These are phyloP conservation scores for Hylaeus volcanicus DNA, from an alignment of 1,140 invertebrate species.

Conservation along the genomic window DNA sequence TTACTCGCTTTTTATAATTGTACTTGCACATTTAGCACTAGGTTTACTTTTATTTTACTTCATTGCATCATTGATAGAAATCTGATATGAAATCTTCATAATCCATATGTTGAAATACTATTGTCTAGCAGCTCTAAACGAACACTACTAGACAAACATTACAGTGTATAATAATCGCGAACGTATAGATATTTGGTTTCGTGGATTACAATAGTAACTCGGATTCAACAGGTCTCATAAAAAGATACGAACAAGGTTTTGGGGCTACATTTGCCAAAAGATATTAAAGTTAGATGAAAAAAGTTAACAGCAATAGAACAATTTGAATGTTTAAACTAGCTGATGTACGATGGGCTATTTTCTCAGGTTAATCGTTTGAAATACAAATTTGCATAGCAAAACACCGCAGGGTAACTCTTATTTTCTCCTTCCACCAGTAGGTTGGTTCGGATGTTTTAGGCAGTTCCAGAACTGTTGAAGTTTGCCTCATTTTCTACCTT, in stretches of 20 bases:
- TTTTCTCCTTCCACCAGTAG: conserved; percentile 9
- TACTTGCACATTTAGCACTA: no score
- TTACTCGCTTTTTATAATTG: not conserved
- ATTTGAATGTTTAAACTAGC: conserved; percentile 39
- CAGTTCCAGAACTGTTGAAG: conserved; percentile 5
- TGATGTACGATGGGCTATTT: conserved; percentile 40
- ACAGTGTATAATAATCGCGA: no score
- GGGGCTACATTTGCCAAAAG: not conserved
- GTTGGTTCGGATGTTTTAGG: conserved; percentile 39
- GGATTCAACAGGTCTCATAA: no score
- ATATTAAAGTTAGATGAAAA: conserved; percentile 11
- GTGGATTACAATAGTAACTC: no score
- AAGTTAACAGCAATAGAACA: not conserved
- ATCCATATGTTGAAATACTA: no score
- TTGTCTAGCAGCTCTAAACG: no score
- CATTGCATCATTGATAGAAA: no score
- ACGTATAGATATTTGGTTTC: no score
- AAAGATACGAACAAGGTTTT: no score
- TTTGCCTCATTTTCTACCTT: conserved; percentile 10
- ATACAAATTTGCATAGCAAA: conserved; percentile 67
- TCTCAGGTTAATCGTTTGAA: conserved; percentile 62
- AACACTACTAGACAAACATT: no score
- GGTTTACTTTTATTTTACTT: no score
- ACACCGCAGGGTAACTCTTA: conserved; percentile 33
- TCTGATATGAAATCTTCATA: no score